Conservation (phyloP, 2,888 invertebrate genomes). For the Scaptomyza cyrtandrae region DNA sequence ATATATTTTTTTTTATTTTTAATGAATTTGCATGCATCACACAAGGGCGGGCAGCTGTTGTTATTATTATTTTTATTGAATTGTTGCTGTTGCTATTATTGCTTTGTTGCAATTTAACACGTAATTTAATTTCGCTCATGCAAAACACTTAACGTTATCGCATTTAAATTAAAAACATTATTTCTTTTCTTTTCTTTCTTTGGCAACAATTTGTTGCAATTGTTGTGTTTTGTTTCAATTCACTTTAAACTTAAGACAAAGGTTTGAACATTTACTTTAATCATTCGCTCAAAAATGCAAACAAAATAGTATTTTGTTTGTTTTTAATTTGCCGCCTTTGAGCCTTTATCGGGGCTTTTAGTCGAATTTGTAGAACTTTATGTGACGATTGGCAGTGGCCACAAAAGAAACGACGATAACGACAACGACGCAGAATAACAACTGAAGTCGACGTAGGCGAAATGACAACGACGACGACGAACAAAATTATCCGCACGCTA, state of each 20-base stretch:
- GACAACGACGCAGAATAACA: slow-evolving; percentile 43
- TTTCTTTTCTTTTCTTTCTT: slow-evolving; percentile 20
- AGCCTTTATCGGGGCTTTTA: slow-evolving; percentile 46
- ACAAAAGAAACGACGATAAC: slow-evolving; percentile 49
- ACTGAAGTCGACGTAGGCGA: slow-evolving; percentile 58
- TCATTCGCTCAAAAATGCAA: slow-evolving; percentile 46
- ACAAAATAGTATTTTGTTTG: slow-evolving; percentile 67
- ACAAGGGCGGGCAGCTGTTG: slow-evolving; percentile 25
- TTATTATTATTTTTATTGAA: slow-evolving; percentile 10
- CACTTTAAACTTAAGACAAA: slow-evolving; percentile 31
- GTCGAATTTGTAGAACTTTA: slow-evolving; percentile 25
- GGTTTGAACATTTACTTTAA: slow-evolving; percentile 42
- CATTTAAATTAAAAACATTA: slow-evolving; percentile 41
- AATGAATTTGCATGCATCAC: slow-evolving; percentile 61
- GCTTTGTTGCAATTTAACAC: slow-evolving; percentile 58
- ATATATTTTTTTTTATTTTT: slow-evolving; percentile 30
- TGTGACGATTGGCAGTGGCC: slow-evolving; percentile 23
- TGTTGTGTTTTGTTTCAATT: slow-evolving; percentile 23
- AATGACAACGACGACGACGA: slow-evolving; percentile 45
- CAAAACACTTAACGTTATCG: slow-evolving; percentile 34
- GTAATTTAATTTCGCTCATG: slow-evolving; percentile 58
- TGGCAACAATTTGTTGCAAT: slow-evolving; percentile 10
- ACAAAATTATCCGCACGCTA: slow-evolving; percentile 58
- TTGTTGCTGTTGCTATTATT: slow-evolving; percentile 33
- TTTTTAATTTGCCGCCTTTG: slow-evolving; percentile 66